Evolutionary conservation across 2,113 vertebrate species (phyloP).

Genomic region (Butorides virescens): DNA sequence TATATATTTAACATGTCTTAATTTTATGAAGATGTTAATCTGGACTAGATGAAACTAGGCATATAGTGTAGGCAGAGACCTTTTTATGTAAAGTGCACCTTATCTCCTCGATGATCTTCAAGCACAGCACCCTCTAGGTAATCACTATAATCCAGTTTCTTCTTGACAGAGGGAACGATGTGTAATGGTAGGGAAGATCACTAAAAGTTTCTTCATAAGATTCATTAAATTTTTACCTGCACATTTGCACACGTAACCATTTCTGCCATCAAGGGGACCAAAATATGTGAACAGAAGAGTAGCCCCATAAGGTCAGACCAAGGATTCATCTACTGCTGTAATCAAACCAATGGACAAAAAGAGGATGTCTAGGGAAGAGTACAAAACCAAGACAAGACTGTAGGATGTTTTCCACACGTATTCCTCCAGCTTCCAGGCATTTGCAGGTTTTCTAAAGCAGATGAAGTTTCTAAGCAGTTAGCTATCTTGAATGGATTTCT

Average conservation of each 20-base stretch:
- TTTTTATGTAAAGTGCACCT: not conserved
- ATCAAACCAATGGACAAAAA: not conserved
- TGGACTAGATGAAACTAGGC: not conserved
- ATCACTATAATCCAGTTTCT: not conserved
- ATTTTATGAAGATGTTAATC: not conserved
- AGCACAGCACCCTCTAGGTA: not conserved
- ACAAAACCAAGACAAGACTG: not conserved
- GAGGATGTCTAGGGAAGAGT: not conserved
- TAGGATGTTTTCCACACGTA: not conserved
- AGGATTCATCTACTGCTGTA: not conserved
- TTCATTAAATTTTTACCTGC: not conserved
- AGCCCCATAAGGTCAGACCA: not conserved
- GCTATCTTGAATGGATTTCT: not conserved
- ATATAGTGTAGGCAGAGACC: not conserved
- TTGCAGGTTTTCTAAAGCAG: not conserved
- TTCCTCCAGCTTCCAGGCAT: not conserved
- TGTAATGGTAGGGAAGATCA: not conserved
- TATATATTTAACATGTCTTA: not conserved
- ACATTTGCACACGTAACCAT: not conserved
- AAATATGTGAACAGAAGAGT: not conserved
- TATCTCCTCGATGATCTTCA: not conserved
- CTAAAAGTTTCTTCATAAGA: not conserved
- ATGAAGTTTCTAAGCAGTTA: not conserved
- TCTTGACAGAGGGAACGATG: not conserved
- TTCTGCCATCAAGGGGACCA: not conserved